These are phyloP conservation scores for Pogonocherus hispidulus DNA, from an alignment of 2,888 invertebrate genomes.

Conservation along the genomic window DNA sequence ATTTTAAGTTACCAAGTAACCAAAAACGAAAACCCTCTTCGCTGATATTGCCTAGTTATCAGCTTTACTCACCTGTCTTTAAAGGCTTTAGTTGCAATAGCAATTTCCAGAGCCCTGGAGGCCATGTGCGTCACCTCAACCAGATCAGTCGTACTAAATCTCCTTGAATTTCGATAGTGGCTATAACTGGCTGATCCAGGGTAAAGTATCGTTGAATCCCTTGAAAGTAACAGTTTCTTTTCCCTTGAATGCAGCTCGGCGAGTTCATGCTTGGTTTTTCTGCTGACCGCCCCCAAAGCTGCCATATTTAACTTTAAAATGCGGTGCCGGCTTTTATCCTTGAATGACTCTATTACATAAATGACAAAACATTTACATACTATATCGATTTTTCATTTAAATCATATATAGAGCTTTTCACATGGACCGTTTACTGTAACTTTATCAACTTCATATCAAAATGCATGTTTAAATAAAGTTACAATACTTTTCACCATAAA, in stretches of 20 bases:
- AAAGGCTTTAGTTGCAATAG: constrained; percentile 70
- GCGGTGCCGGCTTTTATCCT: constrained; percentile 47
- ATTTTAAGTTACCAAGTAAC: too few relatives aligned
- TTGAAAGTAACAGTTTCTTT: constrained; percentile 60
- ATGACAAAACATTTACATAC: neutral
- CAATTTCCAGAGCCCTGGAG: constrained; percentile 70
- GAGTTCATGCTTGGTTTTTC: constrained; percentile 63
- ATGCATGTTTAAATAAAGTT: too few relatives aligned
- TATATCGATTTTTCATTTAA: neutral
- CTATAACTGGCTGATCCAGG: constrained; percentile 67
- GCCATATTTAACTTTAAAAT: constrained; percentile 50
- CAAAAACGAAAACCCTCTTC: too few relatives aligned
- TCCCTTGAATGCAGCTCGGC: constrained; percentile 65
- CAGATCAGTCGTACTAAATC: constrained; percentile 64
- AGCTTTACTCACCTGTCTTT: constrained; percentile 68
- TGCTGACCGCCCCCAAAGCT: constrained; percentile 52
- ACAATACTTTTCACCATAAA: too few relatives aligned
- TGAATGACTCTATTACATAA: constrained; percentile 35
- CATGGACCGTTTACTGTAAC: too few relatives aligned
- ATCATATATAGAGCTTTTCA: too few relatives aligned
- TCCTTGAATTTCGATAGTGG: constrained; percentile 65
- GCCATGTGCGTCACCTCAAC: constrained; percentile 67
- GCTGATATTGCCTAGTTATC: too few relatives aligned
- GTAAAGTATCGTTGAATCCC: constrained; percentile 64
- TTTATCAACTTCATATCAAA: too few relatives aligned